Evolutionary conservation across 2,113 vertebrate genomes (phyloP).

Genomic region (Tachysurus fulvidraco): DNA sequence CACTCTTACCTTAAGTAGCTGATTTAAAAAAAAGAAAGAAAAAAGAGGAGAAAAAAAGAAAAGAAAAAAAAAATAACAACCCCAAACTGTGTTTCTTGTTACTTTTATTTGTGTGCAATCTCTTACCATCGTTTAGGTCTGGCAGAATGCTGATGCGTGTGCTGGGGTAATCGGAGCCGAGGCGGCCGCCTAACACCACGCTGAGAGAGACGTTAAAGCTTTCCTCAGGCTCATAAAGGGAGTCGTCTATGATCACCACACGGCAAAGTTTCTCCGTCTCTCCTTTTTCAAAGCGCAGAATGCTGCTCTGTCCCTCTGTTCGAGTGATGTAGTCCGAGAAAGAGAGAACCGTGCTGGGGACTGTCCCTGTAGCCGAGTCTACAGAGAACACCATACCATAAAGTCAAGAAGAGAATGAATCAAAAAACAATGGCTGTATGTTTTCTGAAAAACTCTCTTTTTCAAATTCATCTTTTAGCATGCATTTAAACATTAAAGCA

Average conservation of each 20-base stretch:
- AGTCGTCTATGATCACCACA: constrained; percentile 88
- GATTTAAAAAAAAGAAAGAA: too few relatives aligned
- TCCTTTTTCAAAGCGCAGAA: constrained; percentile 84
- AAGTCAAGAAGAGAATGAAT: neutral
- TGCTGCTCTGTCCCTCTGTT: constrained; percentile 83
- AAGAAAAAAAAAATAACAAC: too few relatives aligned
- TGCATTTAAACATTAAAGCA: neutral
- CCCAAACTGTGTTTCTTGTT: too few relatives aligned
- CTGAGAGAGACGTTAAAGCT: constrained; percentile 86
- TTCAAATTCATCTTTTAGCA: neutral
- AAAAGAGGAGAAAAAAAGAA: too few relatives aligned
- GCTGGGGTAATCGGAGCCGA: constrained; percentile 77
- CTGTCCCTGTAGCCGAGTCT: constrained; percentile 83
- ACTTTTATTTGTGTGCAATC: neutral
- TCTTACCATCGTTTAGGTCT: constrained; percentile 86
- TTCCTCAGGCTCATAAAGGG: constrained; percentile 85
- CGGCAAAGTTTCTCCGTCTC: constrained; percentile 83
- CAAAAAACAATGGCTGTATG: neutral
- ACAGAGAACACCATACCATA: neutral
- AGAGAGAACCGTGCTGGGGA: constrained; percentile 84
- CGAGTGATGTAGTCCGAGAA: constrained; percentile 94
- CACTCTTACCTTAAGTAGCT: neutral
- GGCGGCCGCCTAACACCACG: constrained; percentile 84
- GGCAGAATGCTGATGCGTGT: constrained; percentile 78
- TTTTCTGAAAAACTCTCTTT: neutral